Conservation (phyloP, 2,797 vertebrate species). For the Scarus forsteni region DNA sequence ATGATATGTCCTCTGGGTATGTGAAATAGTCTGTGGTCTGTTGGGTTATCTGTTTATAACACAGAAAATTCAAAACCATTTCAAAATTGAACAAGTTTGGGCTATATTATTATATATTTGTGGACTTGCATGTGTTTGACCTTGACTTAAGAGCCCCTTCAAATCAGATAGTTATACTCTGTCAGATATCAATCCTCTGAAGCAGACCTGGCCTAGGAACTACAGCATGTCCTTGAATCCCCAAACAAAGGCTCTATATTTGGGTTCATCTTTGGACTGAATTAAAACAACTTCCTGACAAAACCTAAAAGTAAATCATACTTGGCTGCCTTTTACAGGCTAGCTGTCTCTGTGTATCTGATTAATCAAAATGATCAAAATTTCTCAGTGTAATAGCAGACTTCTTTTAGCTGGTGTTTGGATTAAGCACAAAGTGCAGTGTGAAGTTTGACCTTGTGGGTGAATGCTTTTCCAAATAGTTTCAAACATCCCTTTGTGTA, state of each 20-base stretch:
- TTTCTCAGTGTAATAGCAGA: constrained; percentile 5
- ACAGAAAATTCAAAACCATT: no score
- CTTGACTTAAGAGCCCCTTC: constrained; percentile 66
- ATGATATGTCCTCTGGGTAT: no score
- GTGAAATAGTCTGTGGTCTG: no score
- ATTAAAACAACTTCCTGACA: constrained; percentile 13
- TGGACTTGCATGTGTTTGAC: constrained; percentile 52
- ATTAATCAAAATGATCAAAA: constrained; percentile 2
- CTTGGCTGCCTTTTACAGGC: constrained; percentile 5
- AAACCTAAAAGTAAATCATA: not conserved
- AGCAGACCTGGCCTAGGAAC: constrained; percentile 59
- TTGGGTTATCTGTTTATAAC: no score
- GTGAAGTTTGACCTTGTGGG: constrained; percentile 21
- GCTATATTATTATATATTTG: constrained; percentile 13
- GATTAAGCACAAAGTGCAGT: not conserved
- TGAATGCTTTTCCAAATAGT: constrained; percentile 14
- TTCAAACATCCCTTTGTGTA: constrained; percentile 2
- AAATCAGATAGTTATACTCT: constrained; percentile 63
- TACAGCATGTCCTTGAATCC: constrained; percentile 66
- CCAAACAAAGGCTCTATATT: constrained; percentile 57
- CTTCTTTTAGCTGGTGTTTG: not conserved
- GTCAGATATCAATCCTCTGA: constrained; percentile 59
- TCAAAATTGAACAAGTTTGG: no score
- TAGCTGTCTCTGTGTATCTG: constrained; percentile 23
- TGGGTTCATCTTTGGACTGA: constrained; percentile 12